These are phyloP conservation scores for Acipenser transmontanus DNA, from an alignment of 2,797 vertebrate species.

Conservation along the genomic window DNA sequence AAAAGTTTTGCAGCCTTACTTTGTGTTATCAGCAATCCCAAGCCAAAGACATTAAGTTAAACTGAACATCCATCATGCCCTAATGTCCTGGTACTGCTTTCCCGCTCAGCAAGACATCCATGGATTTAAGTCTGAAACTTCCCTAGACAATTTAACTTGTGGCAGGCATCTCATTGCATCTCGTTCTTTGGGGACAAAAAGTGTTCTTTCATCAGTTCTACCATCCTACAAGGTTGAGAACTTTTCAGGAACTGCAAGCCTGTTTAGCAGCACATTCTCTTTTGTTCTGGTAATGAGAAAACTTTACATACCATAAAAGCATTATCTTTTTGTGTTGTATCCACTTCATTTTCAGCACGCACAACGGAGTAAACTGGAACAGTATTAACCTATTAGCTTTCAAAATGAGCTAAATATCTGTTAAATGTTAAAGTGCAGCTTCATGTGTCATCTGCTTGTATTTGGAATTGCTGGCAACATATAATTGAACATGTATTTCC, in stretches of 20 bases:
- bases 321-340: background rate
- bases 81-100: background rate
- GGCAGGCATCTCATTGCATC: background rate
- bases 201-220: too few relatives aligned
- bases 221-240: too few relatives aligned
- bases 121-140: background rate
- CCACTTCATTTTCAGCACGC: background rate
- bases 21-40: background rate
- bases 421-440: background rate
- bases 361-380: background rate
- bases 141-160: background rate
- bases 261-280: background rate
- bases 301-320: background rate
- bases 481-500: constrained; percentile 6
- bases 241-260: too few relatives aligned
- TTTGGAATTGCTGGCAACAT: background rate
- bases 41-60: background rate
- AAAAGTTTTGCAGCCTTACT: background rate
- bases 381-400: background rate
- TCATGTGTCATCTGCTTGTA: background rate
- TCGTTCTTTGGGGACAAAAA: background rate
- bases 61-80: background rate
- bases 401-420: background rate
- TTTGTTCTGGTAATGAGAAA: background rate
- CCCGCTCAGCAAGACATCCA: background rate